These are phyloP conservation scores for Caenorhabditis japonica DNA, from an alignment of 2,888 invertebrate genomes.

Conservation along the genomic window DNA sequence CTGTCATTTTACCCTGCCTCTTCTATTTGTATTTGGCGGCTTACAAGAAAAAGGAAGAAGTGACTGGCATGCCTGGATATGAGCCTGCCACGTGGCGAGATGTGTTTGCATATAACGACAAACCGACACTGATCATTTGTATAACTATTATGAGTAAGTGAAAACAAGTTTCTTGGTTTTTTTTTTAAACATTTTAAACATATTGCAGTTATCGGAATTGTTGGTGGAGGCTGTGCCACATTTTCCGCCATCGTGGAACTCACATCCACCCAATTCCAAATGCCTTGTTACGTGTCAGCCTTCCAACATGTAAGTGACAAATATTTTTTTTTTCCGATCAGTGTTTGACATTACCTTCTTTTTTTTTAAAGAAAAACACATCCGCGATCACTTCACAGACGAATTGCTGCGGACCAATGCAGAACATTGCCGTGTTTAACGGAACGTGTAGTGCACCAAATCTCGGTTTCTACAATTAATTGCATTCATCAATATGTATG, in stretches of 20 bases:
- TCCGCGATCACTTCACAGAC: constrained; percentile 43
- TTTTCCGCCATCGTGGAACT: constrained; percentile 73
- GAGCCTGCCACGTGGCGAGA: constrained; percentile 43
- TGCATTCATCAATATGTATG: neutral
- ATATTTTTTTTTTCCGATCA: too few relatives aligned
- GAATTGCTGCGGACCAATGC: constrained; percentile 69
- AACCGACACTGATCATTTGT: constrained; percentile 54
- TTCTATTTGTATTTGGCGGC: constrained; percentile 71
- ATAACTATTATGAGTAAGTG: constrained; percentile 55
- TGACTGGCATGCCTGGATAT: constrained; percentile 44
- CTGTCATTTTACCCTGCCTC: constrained; percentile 71
- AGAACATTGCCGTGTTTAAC: constrained; percentile 59
- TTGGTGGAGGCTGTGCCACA: constrained; percentile 74
- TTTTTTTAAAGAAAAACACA: neutral
- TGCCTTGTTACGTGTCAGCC: constrained; percentile 70
- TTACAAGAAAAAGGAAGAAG: constrained; percentile 54
- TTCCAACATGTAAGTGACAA: constrained; percentile 33
- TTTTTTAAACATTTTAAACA: too few relatives aligned
- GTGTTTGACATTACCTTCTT: neutral
- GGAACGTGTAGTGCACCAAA: constrained; percentile 54
- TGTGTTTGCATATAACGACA: constrained; percentile 49
- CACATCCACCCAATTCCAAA: constrained; percentile 65
- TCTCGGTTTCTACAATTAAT: constrained; percentile 56
- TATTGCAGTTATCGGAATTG: constrained; percentile 66
- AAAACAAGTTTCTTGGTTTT: too few relatives aligned